These are phyloP conservation scores for Pterois miles DNA, from an alignment of 2,797 vertebrate species.

Conservation along the genomic window DNA sequence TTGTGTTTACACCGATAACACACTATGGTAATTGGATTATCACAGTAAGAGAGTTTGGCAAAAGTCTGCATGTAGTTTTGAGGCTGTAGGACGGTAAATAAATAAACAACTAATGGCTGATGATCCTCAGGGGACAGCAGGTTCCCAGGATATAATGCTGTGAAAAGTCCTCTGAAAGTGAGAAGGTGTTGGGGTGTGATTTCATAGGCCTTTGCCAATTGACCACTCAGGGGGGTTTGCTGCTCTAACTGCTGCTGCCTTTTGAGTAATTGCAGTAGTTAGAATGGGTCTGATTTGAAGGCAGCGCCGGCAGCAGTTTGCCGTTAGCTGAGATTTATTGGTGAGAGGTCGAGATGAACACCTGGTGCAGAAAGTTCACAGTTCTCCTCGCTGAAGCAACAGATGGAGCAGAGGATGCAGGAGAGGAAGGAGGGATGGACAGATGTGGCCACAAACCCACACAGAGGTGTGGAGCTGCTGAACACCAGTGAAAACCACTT, in stretches of 20 bases:
- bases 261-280: conserved; percentile 53
- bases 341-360: conserved; percentile 58
- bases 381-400: conserved; percentile 30
- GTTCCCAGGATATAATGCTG: conserved; percentile 28
- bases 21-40: conserved; percentile 5
- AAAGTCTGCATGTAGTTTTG: background rate
- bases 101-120: background rate
- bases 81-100: background rate
- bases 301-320: conserved; percentile 33
- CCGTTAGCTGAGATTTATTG: conserved; percentile 62
- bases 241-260: conserved; percentile 12
- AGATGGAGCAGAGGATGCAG: conserved; percentile 50
- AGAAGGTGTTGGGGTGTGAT: conserved; percentile 41
- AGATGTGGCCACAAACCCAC: conserved; percentile 4
- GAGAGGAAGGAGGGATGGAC: conserved; percentile 2
- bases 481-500: conserved; percentile 20
- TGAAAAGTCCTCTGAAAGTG: conserved; percentile 47
- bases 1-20: conserved; percentile 11
- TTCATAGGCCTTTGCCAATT: conserved; percentile 61
- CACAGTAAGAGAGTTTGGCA: background rate
- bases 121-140: background rate
- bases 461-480: conserved; percentile 21
- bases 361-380: conserved; percentile 65
- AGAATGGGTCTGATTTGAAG: conserved; percentile 59
- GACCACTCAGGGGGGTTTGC: conserved; percentile 38